These are phyloP conservation scores for Gari tellinella DNA, from an alignment of 2,888 invertebrate genomes.

Conservation along the genomic window DNA sequence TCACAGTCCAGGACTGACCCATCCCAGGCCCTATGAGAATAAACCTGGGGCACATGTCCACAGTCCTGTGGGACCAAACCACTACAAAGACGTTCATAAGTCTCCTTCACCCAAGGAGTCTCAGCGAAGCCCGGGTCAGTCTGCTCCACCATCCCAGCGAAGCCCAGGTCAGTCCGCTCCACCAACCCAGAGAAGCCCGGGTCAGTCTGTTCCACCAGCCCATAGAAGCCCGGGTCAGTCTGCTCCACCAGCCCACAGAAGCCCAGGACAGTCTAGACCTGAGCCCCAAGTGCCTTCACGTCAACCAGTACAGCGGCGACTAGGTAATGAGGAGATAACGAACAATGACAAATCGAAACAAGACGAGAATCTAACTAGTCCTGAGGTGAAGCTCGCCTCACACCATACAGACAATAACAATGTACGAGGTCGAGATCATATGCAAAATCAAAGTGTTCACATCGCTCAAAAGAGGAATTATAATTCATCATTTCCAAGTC, in stretches of 20 bases:
- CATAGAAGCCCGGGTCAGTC: background rate
- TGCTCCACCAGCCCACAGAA: conserved; percentile 27
- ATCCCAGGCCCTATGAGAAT: conserved; percentile 50
- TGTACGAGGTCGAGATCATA: background rate
- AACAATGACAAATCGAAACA: conserved; percentile 48
- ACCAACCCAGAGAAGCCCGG: no score
- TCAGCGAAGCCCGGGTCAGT: background rate
- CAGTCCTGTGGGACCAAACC: conserved; percentile 43
- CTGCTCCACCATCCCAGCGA: conserved; percentile 25
- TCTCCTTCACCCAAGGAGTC: background rate
- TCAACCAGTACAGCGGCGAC: conserved; percentile 28
- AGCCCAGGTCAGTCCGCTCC: conserved; percentile 46
- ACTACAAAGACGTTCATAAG: conserved; percentile 7
- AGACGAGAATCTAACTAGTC: conserved; percentile 49
- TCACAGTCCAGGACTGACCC: conserved; percentile 30
- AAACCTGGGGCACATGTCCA: conserved; percentile 38
- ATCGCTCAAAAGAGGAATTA: conserved; percentile 46
- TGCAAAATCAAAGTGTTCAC: conserved; percentile 27
- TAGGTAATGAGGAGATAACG: conserved; percentile 30
- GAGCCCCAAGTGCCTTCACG: conserved; percentile 45
- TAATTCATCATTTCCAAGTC: conserved; percentile 26
- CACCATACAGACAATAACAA: no score
- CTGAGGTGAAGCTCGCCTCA: conserved; percentile 30
- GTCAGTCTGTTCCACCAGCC: no score
- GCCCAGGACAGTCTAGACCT: conserved; percentile 44